Conservation (phyloP, 2,888 invertebrate species). For the Rhagophthalmus giganteus region DNA sequence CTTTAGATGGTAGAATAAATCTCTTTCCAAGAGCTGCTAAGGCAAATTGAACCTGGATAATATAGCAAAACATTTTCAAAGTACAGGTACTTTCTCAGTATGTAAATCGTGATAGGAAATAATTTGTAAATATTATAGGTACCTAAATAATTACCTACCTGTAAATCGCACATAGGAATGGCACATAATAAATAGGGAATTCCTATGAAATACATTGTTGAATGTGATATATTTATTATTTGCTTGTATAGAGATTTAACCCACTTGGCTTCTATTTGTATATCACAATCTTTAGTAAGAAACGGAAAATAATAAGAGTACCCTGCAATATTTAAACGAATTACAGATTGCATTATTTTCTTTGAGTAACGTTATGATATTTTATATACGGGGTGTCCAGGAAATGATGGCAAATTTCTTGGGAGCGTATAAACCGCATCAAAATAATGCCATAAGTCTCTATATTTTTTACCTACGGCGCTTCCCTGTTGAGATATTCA, state of each 20-base stretch:
- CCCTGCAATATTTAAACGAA: too few relatives aligned
- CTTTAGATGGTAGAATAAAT: conserved; percentile 63
- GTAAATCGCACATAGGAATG: conserved; percentile 83
- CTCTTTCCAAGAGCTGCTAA: conserved; percentile 62
- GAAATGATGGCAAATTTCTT: too few relatives aligned
- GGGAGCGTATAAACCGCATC: too few relatives aligned
- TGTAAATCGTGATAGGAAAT: too few relatives aligned
- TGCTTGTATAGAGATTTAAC: conserved; percentile 88
- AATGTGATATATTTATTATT: conserved; percentile 77
- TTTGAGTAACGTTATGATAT: too few relatives aligned
- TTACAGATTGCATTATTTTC: too few relatives aligned
- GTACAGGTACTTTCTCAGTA: too few relatives aligned
- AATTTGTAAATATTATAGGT: too few relatives aligned
- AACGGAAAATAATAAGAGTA: conserved; percentile 59
- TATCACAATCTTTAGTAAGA: conserved; percentile 63
- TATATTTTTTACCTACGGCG: too few relatives aligned
- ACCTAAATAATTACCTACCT: conserved; percentile 67
- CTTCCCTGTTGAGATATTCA: too few relatives aligned
- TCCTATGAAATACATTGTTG: conserved; percentile 82
- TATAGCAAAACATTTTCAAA: conserved; percentile 19
- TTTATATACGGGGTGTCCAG: too few relatives aligned
- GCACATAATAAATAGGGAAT: conserved; percentile 82
- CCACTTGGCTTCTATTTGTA: conserved; percentile 73
- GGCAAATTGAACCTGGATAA: conserved; percentile 64
- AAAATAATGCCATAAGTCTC: too few relatives aligned